Base-by-base conservation (phyloP, 2,113 vertebrate genomes). In the Nothocercus julius region DNA sequence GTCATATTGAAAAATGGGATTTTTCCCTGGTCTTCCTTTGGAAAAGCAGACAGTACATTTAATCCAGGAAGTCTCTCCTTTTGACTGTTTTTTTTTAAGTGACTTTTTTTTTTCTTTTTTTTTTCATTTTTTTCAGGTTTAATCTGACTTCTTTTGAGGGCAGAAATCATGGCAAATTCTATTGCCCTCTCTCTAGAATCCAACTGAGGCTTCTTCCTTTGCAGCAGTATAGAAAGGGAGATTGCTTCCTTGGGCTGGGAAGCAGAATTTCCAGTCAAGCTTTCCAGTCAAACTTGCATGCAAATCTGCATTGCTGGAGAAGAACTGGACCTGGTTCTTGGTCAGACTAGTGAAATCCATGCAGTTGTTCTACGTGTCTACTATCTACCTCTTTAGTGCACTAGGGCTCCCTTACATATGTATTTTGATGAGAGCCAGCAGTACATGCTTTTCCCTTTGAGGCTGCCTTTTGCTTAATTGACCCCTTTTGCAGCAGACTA, bases 391-490 rank as follows among this genome's bases (percentile, higher is more conserved):
- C 42, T 72, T 22, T 85, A 87, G 85, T 42, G 5, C 58, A 53
- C 40, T 58, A 79, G 75, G 38, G 8, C 13, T 88, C 51, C 72
- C 62, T 42, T 32, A 4, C 45, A 24, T 28, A 5, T 58, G 82
- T 70, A 76, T 61, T 59, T 63, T 76, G 20, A 13, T 32, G 40
- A 88, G 21, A 34, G 44, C 63, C 79, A 49, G 79, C 87, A 89
- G 25, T 30, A 74, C 87, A 40, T 91, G 73, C 87, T 89, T 77
- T 91, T 91, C 49, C 68, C 79, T 91, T 61, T 63, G 47, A 40
- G 78, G 82, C 82, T 93, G 79, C 76, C 76, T 82, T 88, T 70
- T 92, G 47, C 73, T 84, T 68, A 30, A 78, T 4, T 94, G 85
- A 72, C 66, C 51, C 58, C 25, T 92, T 92, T 87, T 82, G 85